Percentiles rank a stretch among this genome's conserved stretches.
phyloP scores from a whole-genome alignment of 2,888 invertebrate species.

The Phaedon cochleariae region DNA sequence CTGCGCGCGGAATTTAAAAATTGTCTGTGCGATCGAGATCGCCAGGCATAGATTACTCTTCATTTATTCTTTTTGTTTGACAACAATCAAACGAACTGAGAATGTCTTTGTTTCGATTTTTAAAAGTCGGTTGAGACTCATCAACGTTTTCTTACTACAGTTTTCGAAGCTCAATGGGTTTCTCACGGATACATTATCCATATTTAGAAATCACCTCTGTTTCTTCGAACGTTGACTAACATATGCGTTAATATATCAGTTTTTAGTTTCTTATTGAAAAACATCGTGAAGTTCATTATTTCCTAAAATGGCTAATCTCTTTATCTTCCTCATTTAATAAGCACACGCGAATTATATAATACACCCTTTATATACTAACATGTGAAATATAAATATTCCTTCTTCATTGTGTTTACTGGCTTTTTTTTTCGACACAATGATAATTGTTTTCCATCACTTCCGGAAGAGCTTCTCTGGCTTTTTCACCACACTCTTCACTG shows the following conservation, averaged over 20 bases:
- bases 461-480: no score
- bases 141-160: no score
- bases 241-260: not conserved
- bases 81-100: not conserved
- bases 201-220: not conserved
- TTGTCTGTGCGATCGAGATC: not conserved
- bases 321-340: not conserved
- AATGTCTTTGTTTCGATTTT: constrained; percentile 2
- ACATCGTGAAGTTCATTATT: not conserved
- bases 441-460: no score
- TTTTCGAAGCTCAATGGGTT: not conserved
- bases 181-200: not conserved
- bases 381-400: not conserved
- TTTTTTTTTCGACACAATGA: no score
- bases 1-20: constrained; percentile 11
- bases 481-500: no score
- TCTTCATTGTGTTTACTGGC: no score
- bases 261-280: not conserved
- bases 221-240: no score
- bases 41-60: not conserved
- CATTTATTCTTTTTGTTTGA: not conserved
- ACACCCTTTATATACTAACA: not conserved
- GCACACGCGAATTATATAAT: not conserved
- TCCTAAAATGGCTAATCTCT: not conserved
- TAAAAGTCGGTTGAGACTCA: not conserved